phyloP scores from a whole-genome alignment of 2,113 vertebrate species.

The Herpailurus yagouaroundi region DNA sequence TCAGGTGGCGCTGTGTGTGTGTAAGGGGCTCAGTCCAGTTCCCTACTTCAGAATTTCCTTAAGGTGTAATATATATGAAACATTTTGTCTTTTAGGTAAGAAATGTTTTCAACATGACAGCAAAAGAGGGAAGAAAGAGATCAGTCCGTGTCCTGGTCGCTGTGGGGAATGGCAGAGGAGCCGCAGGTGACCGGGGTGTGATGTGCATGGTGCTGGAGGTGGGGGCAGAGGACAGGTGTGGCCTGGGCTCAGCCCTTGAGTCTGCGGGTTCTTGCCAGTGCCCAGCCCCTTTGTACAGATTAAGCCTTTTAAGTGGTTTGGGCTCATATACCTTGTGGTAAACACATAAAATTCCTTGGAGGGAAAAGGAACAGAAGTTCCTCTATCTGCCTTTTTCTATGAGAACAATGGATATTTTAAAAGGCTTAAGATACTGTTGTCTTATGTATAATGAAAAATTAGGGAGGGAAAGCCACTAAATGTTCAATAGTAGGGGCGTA shows the following conservation, averaged over 20 bases:
- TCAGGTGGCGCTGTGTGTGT: neutral
- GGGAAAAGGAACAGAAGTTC: neutral
- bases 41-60: neutral
- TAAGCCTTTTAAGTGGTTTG: neutral
- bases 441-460: neutral
- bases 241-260: neutral
- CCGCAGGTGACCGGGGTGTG: slow-evolving; percentile 87
- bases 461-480: neutral
- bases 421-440: neutral
- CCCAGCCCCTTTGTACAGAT: neutral
- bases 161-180: slow-evolving; percentile 94
- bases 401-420: neutral
- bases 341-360: neutral
- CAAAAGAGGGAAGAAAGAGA: slow-evolving; percentile 95
- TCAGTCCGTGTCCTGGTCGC: slow-evolving; percentile 93
- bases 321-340: neutral
- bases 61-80: neutral
- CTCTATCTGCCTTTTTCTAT: neutral
- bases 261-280: neutral
- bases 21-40: neutral
- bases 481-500: neutral
- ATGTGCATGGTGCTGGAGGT: fast-evolving
- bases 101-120: slow-evolving; percentile 97
- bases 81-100: slow-evolving; percentile 88
- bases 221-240: neutral